These are phyloP conservation scores for Lymantria monacha DNA, from an alignment of 2,888 invertebrate species.

Conservation along the genomic window DNA sequence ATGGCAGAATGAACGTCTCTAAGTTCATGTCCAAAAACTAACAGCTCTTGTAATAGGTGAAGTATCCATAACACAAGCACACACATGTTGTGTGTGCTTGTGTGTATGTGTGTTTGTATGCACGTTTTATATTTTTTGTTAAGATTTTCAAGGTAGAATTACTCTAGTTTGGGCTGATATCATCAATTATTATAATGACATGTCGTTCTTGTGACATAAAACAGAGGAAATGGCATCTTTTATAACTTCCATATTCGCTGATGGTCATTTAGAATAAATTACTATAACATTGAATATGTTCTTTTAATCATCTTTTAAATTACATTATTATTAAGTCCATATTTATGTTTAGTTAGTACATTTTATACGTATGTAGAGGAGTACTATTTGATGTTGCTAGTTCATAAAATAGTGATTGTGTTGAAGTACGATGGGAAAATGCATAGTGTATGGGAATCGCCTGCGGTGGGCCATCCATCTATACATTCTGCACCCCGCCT, in stretches of 20 bases:
- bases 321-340: background rate
- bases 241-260: background rate
- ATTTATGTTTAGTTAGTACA: constrained; percentile 1
- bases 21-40: too few species aligned
- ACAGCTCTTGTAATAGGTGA: too few species aligned
- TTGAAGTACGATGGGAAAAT: constrained; percentile 39
- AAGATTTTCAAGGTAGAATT: constrained; percentile 1
- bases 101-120: too few species aligned
- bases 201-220: constrained; percentile 5
- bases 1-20: too few species aligned
- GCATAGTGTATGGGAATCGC: constrained; percentile 63
- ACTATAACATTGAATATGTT: constrained; percentile 5
- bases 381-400: constrained; percentile 29
- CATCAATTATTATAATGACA: constrained; percentile 5
- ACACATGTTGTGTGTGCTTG: too few species aligned
- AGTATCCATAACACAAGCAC: too few species aligned
- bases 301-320: constrained; percentile 1
- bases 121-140: background rate
- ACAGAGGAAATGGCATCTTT: constrained; percentile 4
- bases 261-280: constrained; percentile 3
- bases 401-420: constrained; percentile 39
- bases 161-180: constrained; percentile 3
- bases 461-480: constrained; percentile 62
- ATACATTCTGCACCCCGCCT: constrained; percentile 21
- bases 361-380: constrained; percentile 10